phyloP scores from a whole-genome alignment of 2,797 vertebrate species.

The Brachymystax lenok region DNA sequence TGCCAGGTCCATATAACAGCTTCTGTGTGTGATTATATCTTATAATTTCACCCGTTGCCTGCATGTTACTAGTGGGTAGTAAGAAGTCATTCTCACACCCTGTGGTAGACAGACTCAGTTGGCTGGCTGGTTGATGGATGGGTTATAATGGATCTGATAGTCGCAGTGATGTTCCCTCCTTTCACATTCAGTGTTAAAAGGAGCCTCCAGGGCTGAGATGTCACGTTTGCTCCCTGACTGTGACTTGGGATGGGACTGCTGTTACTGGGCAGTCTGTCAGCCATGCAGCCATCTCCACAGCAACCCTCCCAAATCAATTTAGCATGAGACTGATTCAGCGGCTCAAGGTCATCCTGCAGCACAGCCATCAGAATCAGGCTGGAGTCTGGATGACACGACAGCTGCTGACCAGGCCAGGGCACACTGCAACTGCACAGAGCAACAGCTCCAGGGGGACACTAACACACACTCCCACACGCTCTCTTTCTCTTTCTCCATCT shows the following conservation, averaged over 20 bases:
- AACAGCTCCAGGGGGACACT: neutral
- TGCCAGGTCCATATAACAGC: neutral
- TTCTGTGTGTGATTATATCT: neutral
- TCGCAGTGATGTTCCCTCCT: conserved; percentile 11
- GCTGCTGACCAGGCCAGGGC: conserved; percentile 23
- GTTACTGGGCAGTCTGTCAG: conserved; percentile 11
- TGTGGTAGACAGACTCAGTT: conserved; percentile 19
- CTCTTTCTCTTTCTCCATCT: neutral
- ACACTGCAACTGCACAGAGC: conserved; percentile 1
- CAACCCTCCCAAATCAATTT: conserved; percentile 26
- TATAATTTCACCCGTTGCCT: neutral
- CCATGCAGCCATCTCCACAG: conserved; percentile 7
- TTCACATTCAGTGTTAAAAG: conserved; percentile 14
- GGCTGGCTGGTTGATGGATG: conserved; percentile 31
- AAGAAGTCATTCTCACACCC: conserved; percentile 19
- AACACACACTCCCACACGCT: neutral
- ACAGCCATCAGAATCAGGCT: conserved; percentile 22
- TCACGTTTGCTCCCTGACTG: conserved; percentile 9
- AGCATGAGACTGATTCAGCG: conserved; percentile 24
- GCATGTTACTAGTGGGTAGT: conserved; percentile 4
- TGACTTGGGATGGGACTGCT: conserved; percentile 23
- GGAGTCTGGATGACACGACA: conserved; percentile 11
- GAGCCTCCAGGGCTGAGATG: conserved; percentile 14
- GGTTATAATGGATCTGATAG: conserved; percentile 36
- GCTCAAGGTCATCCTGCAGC: conserved; percentile 38